These are phyloP conservation scores for Pachycephus smyrnensis DNA, from an alignment of 2,888 invertebrate genomes.

Conservation along the genomic window DNA sequence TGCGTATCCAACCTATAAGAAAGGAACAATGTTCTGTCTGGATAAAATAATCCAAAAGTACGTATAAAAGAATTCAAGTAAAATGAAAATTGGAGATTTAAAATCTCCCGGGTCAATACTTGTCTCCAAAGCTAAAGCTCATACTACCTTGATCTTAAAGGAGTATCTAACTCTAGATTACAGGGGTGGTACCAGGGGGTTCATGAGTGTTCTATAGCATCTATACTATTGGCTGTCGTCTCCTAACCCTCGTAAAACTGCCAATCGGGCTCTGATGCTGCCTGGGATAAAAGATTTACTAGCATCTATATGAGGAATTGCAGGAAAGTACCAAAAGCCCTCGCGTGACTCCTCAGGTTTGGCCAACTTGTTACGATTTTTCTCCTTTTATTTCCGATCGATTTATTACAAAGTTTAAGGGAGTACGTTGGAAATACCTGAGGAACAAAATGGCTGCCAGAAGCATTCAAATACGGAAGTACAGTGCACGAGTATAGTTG, in stretches of 20 bases:
- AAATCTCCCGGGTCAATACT: not conserved
- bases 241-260: conserved; percentile 9
- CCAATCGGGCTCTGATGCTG: conserved; percentile 7
- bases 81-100: not conserved
- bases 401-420: not conserved
- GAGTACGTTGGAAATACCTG: not conserved
- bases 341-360: not conserved
- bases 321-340: not conserved
- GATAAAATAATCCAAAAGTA: too few relatives aligned
- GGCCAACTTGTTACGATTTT: not conserved
- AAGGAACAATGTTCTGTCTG: too few relatives aligned
- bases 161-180: not conserved
- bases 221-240: not conserved
- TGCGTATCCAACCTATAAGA: too few relatives aligned
- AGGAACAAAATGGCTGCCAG: not conserved
- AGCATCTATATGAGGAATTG: not conserved
- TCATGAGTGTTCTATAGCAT: not conserved
- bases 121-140: not conserved
- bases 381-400: not conserved
- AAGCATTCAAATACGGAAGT: not conserved
- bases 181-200: not conserved
- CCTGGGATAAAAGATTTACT: not conserved
- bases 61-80: not conserved
- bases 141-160: not conserved
- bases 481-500: not conserved